A percentile compares a stretch with the other conserved stretches of the same genome.
Evolutionary conservation across 2,888 invertebrate genomes (phyloP).

Genomic region (Philonicus albiceps): DNA sequence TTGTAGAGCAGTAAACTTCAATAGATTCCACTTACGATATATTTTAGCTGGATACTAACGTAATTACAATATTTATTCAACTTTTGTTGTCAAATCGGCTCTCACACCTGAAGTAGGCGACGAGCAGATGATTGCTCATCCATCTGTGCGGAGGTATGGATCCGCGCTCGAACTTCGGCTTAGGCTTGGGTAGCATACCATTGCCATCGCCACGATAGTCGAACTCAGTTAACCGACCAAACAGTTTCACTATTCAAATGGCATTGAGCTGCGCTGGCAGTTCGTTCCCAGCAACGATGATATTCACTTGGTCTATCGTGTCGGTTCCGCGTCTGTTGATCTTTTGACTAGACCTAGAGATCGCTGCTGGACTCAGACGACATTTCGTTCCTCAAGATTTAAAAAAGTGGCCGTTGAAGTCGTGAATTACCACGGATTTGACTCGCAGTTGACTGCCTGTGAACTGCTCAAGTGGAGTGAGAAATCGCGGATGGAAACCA

Average conservation of each 20-base stretch:
- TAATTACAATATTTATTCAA: background rate
- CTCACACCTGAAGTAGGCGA: background rate
- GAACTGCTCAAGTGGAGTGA: constrained; percentile 22
- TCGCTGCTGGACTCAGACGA: background rate
- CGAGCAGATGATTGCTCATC: background rate
- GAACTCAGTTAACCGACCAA: constrained; percentile 10
- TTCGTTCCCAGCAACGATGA: constrained; percentile 6
- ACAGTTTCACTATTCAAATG: constrained; percentile 36
- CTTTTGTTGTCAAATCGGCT: background rate
- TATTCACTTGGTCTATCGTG: constrained; percentile 20
- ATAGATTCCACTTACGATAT: background rate
- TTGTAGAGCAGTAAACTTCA: background rate
- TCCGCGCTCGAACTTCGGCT: background rate
- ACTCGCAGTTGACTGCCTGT: constrained; percentile 13
- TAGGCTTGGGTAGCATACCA: background rate
- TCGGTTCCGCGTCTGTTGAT: background rate
- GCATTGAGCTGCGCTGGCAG: background rate
- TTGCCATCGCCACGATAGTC: background rate
- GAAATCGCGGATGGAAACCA: constrained; percentile 15
- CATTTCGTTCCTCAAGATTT: background rate
- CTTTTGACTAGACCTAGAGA: background rate
- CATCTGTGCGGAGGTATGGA: background rate
- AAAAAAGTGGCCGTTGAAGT: constrained; percentile 22
- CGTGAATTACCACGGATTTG: constrained; percentile 27
- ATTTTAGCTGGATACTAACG: background rate